Evolutionary conservation across 2,113 vertebrate species (phyloP).

Genomic region (Eurystomus gularis): DNA sequence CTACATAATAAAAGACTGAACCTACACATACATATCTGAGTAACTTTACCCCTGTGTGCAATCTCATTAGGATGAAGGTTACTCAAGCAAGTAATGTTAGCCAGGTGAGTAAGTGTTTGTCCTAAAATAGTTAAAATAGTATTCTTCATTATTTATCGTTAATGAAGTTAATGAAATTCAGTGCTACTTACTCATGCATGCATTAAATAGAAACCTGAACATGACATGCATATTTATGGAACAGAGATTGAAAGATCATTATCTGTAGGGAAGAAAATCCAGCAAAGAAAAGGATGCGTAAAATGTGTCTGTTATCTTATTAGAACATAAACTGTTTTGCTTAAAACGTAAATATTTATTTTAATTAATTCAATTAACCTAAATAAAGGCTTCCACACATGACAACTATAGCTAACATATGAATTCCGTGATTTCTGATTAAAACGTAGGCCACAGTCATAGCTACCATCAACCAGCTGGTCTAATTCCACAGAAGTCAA

Average conservation of each 20-base stretch:
- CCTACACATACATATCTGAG: slow-evolving; percentile 18
- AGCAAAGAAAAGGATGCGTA: slow-evolving; percentile 58
- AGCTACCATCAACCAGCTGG: background rate
- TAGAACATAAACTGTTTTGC: slow-evolving; percentile 68
- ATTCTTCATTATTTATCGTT: slow-evolving; percentile 75
- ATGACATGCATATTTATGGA: slow-evolving; percentile 76
- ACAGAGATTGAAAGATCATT: slow-evolving; percentile 72
- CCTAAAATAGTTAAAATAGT: slow-evolving; percentile 74
- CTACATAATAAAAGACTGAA: slow-evolving; percentile 70
- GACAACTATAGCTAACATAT: slow-evolving; percentile 55
- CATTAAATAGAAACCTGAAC: slow-evolving; percentile 72
- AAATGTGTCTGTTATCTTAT: slow-evolving; percentile 65
- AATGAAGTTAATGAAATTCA: slow-evolving; percentile 80
- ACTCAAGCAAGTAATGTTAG: slow-evolving; percentile 34
- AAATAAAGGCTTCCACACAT: slow-evolving; percentile 64
- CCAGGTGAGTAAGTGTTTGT: slow-evolving; percentile 59
- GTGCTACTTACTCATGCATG: slow-evolving; percentile 63
- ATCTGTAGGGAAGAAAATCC: slow-evolving; percentile 65
- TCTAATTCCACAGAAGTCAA: background rate
- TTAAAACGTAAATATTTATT: slow-evolving; percentile 73
- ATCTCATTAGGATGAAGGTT: slow-evolving; percentile 42
- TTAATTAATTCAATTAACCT: slow-evolving; percentile 71
- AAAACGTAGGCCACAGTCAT: background rate
- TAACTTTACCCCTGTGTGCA: slow-evolving; percentile 53
- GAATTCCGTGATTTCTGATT: slow-evolving; percentile 30